phyloP scores from a whole-genome alignment of 2,797 vertebrate genomes.

The Sphaeramia orbicularis region DNA sequence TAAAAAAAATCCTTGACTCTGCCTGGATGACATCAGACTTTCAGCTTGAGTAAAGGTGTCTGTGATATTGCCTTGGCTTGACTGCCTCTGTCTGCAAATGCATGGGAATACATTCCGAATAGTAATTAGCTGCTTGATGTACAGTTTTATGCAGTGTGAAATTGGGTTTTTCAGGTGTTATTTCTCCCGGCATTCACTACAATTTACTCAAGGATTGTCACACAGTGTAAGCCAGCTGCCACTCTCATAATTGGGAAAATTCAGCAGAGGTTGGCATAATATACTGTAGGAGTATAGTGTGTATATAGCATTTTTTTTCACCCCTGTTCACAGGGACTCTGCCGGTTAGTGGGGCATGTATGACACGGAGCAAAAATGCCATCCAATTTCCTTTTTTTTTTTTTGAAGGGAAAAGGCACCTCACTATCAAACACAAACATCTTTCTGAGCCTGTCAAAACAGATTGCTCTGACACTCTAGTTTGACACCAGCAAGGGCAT shows the following conservation, averaged over 20 bases:
- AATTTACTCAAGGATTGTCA: conserved; percentile 55
- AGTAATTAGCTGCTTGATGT: conserved; percentile 65
- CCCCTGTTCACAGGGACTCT: conserved; percentile 20
- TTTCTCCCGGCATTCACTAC: conserved; percentile 40
- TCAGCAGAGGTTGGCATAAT: conserved; percentile 36
- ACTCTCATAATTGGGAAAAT: conserved; percentile 30
- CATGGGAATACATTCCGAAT: conserved; percentile 32
- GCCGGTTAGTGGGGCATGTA: conserved; percentile 44
- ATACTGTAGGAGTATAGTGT: neutral
- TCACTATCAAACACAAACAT: conserved; percentile 70
- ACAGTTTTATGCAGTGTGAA: conserved; percentile 73
- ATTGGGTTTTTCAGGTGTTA: conserved; percentile 60
- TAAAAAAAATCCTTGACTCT: conserved; percentile 19
- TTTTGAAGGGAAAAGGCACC: conserved; percentile 47
- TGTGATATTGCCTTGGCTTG: conserved; percentile 27
- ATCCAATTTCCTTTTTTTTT: conserved; percentile 64
- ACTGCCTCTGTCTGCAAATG: conserved; percentile 27
- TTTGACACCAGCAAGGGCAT: conserved; percentile 68
- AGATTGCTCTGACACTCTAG: conserved; percentile 63
- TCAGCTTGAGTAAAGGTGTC: conserved; percentile 30
- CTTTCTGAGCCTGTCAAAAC: conserved; percentile 74
- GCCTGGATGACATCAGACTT: conserved; percentile 43
- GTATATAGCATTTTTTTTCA: neutral
- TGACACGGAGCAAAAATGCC: conserved; percentile 63
- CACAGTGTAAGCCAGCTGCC: conserved; percentile 41